Evolutionary conservation across 2,888 invertebrate genomes (phyloP), one percentile per base, ranked within the genome.

Genomic region (Hololepta plana): DNA sequence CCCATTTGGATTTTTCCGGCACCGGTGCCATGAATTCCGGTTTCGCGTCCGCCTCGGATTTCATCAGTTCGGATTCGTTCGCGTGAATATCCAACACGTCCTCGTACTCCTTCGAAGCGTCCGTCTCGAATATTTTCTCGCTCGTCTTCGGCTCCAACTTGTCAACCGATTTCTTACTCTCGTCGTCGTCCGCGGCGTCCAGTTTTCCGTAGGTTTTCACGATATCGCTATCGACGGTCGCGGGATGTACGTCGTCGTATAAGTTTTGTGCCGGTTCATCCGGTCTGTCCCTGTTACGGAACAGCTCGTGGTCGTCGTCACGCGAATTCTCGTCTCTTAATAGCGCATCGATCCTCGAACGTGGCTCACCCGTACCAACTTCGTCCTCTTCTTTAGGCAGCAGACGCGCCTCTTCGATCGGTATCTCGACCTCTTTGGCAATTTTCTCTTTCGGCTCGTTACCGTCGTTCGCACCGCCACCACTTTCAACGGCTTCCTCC

Each of bases 1-100:
- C 88, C 88, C 88, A 88, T 53, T 87, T 87, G 1, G 87, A 87
- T 26, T 75, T 57, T 44, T 76, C 84, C 1, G 87, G 82, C 31
- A 81, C 40, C 2, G 70, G 72, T 9, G 76, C 77, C 26, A 79
- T 49, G 47, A 58, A 43, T 34, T 66, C 67, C 3, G 49, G 38
- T 38, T 58, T 53, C 39, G 67, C 57, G 33, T 67, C 59, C 33
- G 59, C 58, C 35, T 62, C 47, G 2, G n/a, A n/a, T n/a, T n/a
- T n/a, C n/a, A n/a, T n/a, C n/a, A n/a, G n/a, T n/a, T n/a, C n/a
- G n/a, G n/a, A n/a, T 41, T 66, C 66, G 33, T 62, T 67, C 4
- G 60, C 55, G 46, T 69, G 66, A 28, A 69, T 46, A 42, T 68
- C 68, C 22, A 68, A 53, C 20, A 68, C 64, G 25, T 67, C 67